These are phyloP conservation scores for Neomorphus geoffroyi DNA, from an alignment of 2,797 vertebrate species.

Conservation along the genomic window DNA sequence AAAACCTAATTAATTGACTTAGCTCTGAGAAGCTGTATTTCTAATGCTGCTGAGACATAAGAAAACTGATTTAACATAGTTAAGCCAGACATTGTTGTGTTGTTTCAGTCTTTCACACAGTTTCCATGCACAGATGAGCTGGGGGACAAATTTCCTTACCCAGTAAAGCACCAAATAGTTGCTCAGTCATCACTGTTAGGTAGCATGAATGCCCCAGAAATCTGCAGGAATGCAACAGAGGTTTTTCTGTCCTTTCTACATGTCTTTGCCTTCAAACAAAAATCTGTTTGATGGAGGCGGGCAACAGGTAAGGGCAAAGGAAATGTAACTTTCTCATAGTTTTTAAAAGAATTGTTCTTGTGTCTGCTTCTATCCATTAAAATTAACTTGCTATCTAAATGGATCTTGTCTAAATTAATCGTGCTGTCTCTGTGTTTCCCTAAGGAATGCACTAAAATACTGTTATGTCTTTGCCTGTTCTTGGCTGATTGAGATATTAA, in stretches of 20 bases:
- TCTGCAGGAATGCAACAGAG: neutral
- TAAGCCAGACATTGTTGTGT: neutral
- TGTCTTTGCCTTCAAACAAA: neutral
- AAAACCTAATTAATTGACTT: neutral
- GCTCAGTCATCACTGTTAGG: neutral
- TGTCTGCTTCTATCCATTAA: neutral
- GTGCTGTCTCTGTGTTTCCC: conserved; percentile 32
- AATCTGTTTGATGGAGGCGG: neutral
- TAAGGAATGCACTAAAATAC: conserved; percentile 37
- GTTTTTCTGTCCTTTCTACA: neutral
- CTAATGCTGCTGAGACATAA: neutral
- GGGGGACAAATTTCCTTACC: neutral
- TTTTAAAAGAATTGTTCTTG: neutral
- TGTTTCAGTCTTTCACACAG: neutral
- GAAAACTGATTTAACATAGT: neutral
- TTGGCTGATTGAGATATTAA: conserved; percentile 55
- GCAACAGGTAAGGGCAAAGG: neutral
- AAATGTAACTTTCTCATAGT: neutral
- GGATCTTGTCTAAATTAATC: conserved; percentile 57
- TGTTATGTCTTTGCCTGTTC: conserved; percentile 45
- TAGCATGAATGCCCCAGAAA: neutral
- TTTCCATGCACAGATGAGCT: neutral
- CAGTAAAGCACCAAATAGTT: neutral
- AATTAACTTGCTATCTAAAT: conserved; percentile 55
- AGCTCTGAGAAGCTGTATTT: neutral